These are phyloP conservation scores for Incurvaria masculella DNA, from an alignment of 2,888 invertebrate genomes.

Conservation along the genomic window DNA sequence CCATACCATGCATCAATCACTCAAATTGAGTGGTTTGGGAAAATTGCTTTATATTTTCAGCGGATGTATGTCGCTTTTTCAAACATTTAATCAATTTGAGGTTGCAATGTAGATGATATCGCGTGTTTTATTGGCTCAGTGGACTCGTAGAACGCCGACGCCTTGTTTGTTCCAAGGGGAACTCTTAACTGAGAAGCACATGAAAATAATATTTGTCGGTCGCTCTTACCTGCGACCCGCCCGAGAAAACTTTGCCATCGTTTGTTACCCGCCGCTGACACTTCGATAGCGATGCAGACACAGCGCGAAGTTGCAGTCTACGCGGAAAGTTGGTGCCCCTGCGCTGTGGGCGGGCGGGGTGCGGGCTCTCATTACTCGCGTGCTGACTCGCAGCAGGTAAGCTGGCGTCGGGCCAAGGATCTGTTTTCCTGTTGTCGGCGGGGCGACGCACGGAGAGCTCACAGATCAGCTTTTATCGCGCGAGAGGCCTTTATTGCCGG, in stretches of 20 bases:
- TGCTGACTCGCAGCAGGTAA: constrained; percentile 34
- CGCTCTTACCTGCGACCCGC: background rate
- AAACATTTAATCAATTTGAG: too few relatives aligned
- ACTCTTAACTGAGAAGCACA: background rate
- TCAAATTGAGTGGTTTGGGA: too few relatives aligned
- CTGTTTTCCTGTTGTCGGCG: constrained; percentile 53
- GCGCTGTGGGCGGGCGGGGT: constrained; percentile 15
- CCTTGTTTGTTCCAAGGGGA: too few relatives aligned
- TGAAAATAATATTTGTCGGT: background rate
- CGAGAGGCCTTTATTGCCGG: constrained; percentile 54
- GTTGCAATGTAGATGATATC: too few relatives aligned
- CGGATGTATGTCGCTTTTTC: too few relatives aligned
- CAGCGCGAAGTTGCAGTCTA: background rate
- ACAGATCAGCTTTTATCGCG: constrained; percentile 58
- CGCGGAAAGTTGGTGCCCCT: background rate
- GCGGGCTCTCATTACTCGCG: constrained; percentile 16
- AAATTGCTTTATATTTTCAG: too few relatives aligned
- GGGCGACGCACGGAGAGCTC: constrained; percentile 44
- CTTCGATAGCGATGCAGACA: background rate
- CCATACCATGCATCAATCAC: too few relatives aligned
- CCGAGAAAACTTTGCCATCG: background rate
- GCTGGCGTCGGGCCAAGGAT: constrained; percentile 49
- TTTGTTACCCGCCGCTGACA: background rate
- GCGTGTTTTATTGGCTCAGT: too few relatives aligned
- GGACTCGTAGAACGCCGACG: too few relatives aligned